Evolutionary conservation across 2,113 vertebrate species (phyloP).

Genomic region (Bambusicola thoracicus): DNA sequence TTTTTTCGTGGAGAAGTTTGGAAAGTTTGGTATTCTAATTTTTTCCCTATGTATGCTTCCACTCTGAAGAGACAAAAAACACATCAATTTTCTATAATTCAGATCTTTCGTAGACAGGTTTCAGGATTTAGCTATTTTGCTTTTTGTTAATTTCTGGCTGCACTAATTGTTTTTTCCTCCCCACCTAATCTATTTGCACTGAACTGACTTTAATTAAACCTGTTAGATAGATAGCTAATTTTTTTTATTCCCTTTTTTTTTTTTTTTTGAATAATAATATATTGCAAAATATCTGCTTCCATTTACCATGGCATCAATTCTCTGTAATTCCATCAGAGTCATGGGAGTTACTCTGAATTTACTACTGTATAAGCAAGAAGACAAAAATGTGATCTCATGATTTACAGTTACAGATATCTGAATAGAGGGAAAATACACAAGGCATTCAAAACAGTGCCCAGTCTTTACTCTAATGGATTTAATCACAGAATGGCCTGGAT

Average conservation of each 20-base stretch:
- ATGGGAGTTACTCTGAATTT: constrained; percentile 16
- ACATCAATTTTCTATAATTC: neutral
- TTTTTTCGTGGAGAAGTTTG: neutral
- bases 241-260: constrained; percentile 31
- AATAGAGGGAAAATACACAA: neutral
- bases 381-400: neutral
- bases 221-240: constrained; percentile 22
- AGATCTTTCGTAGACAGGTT: neutral
- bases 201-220: constrained; percentile 48
- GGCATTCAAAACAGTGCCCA: neutral
- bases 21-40: neutral
- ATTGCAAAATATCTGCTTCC: constrained; percentile 28
- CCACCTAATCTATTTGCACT: neutral
- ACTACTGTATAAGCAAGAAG: constrained; percentile 7
- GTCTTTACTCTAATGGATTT: neutral
- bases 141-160: constrained; percentile 17
- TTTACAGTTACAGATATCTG: constrained; percentile 21
- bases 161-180: neutral
- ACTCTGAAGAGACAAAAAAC: neutral
- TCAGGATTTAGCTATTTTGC: neutral
- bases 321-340: constrained; percentile 8
- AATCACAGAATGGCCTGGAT: too few relatives aligned
- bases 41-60: neutral
- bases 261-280: constrained; percentile 20
- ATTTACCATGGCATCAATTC: constrained; percentile 21